Base-by-base conservation (phyloP, 2,888 invertebrate genomes). In the Drosophila eohydei region DNA sequence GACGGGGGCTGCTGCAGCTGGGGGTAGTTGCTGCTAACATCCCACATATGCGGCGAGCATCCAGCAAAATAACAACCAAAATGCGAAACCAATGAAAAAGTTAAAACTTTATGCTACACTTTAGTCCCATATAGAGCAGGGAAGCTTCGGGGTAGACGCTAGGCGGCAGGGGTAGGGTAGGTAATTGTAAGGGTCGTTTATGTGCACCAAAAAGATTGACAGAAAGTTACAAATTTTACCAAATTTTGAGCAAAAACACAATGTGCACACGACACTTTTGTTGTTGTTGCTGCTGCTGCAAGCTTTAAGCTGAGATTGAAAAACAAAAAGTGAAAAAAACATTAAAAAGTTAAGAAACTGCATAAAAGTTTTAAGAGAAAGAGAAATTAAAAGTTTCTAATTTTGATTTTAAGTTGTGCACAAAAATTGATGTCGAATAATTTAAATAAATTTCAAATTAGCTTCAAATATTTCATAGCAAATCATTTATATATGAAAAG, bases 51-150 rank as follows among this genome's bases (percentile, higher is more conserved):
- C 61, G 67, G 41, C 64, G 26, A 48, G 54, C 43, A 51, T 40
- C 12, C 34, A 44, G 48, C 40, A 67, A 68, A 77, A 81, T 64
- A 79, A 68, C 73, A 79, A 74, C 65, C 69, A 59, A 67, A 78
- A 70, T 60, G 64, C 64, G 55, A 70, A 81, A 83, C 74, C 77
- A 74, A 79, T 79, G 74, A 64, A 68, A 66, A 77, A 80, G 80
- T 80, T 76, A 71, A 71, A 80, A 83, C 66, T 80, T 80, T 81
- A 78, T 68, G 44, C 56, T 73, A 65, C 46, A 74, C 58, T 81
- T 78, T 77, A 55, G 60, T 44, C 36, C 55, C 55, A 9, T 21
- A 7, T 11, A 21, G 0, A 4, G 32, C 30, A 9, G 40, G 52
- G 11, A 16, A 8, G 43, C 16, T 32, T 32, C 8, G 26, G 16